These are phyloP conservation scores for Agonopterix arenella DNA, from an alignment of 2,888 invertebrate genomes.

Conservation along the genomic window DNA sequence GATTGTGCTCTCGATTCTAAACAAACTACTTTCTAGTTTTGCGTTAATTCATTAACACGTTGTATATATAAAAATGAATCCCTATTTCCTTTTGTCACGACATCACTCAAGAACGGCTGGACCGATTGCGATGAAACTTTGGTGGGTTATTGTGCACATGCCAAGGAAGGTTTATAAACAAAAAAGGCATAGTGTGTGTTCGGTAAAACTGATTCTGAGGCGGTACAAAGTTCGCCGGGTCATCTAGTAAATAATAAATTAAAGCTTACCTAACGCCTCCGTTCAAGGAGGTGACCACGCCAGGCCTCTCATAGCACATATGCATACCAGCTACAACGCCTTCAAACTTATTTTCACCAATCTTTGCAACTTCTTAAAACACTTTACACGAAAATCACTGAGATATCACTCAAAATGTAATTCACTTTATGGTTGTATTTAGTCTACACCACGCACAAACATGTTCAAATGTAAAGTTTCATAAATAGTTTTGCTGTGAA, in stretches of 20 bases:
- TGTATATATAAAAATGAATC: too few species aligned
- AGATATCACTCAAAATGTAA: neutral
- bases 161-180: too few species aligned
- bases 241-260: neutral
- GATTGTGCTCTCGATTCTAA: too few species aligned
- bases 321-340: constrained; percentile 63
- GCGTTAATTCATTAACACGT: too few species aligned
- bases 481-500: constrained; percentile 16
- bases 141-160: too few species aligned
- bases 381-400: constrained; percentile 15
- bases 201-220: too few species aligned
- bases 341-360: constrained; percentile 30
- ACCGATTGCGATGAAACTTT: too few species aligned
- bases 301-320: constrained; percentile 71
- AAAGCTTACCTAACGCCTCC: constrained; percentile 59
- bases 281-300: constrained; percentile 66
- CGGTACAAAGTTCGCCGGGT: too few species aligned
- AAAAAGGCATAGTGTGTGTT: too few species aligned
- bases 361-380: constrained; percentile 22
- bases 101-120: too few species aligned
- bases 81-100: too few species aligned
- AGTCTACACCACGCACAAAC: constrained; percentile 68
- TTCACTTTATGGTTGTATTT: constrained; percentile 23
- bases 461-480: constrained; percentile 38
- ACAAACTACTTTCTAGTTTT: too few species aligned